These are phyloP conservation scores for Brachypodius melanocephalos DNA, from an alignment of 2,113 vertebrate genomes.

Conservation along the genomic window DNA sequence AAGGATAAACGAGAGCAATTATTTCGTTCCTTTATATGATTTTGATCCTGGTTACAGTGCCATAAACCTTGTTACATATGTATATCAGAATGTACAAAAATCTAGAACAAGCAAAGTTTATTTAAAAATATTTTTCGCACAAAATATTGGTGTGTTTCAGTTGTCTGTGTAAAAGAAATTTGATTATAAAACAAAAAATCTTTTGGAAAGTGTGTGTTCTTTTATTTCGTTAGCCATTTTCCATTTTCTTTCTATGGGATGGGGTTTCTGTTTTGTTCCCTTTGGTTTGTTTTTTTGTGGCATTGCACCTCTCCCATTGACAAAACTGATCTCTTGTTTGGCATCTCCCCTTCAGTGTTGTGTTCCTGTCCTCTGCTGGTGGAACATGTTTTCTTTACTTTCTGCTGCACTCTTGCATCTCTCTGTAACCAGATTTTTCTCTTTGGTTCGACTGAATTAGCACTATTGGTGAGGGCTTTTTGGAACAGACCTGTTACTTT, in stretches of 20 bases:
- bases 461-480: neutral
- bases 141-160: conserved; percentile 78
- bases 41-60: conserved; percentile 80
- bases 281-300: neutral
- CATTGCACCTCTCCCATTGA: neutral
- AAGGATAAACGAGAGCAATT: conserved; percentile 60
- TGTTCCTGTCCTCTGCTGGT: neutral
- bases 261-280: neutral
- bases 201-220: conserved; percentile 66
- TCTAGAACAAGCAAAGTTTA: conserved; percentile 71
- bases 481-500: neutral
- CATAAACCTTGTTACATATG: conserved; percentile 84
- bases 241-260: neutral
- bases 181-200: conserved; percentile 79
- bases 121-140: conserved; percentile 85
- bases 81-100: conserved; percentile 82
- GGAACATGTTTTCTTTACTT: conserved; percentile 4
- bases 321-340: neutral
- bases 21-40: conserved; percentile 63
- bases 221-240: conserved; percentile 42
- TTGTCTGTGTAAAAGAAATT: conserved; percentile 77
- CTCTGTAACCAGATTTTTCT: neutral
- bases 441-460: neutral
- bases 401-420: neutral
- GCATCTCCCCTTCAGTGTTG: neutral